Evolutionary conservation across 2,888 invertebrate species (phyloP), one percentile per base, ranked within the genome.

Genomic region (Acheta domesticus): DNA sequence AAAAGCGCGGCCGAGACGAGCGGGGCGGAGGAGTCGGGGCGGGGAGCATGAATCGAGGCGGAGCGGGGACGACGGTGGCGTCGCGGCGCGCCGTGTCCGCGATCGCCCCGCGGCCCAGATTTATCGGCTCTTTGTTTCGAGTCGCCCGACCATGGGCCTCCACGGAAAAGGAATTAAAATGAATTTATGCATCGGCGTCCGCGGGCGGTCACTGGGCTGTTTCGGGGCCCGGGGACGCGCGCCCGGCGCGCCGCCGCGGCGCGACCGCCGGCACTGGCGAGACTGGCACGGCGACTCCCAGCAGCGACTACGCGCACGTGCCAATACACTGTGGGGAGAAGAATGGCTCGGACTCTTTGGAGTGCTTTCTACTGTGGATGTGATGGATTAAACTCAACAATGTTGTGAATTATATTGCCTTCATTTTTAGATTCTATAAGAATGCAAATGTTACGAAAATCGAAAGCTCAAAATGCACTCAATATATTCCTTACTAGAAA

Each of bases 71-170:
- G 36, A 36, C 36, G 36, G 36, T 36, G 36, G 36, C 36, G 36
- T 36, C 62, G n/a, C 62, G 62, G 11, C 16, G 62, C 62, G n/a
- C 62, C 62, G 62, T 12, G 8, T n/a, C 62, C 62, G 62, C 62
- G n/a, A 62, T 62, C n/a, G 62, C 62, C 62, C 62, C 62, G 62
- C 14, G 36, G 62, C 62, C 62, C n/a, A 62, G 62, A 62, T 62
- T 62, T 62, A 62, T 62, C 62, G 62, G 14, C 62, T 62, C 62
- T 62, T 62, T 62, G 62, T 62, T 62, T n/a, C 62, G 62, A 12
- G 62, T 5, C 62, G 62, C 62, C 62, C 62, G 62, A 62, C 16
- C 62, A 62, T 62, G 62, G 62, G 62, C 62, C 62, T 62, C 62
- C 62, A 19, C 16, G 62, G 62, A 62, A 62, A 14, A n/a, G 62